Percentiles rank a stretch among this genome's conserved stretches.
phyloP scores from a whole-genome alignment of 2,797 vertebrate species.

The Megaceryle alcyon region DNA sequence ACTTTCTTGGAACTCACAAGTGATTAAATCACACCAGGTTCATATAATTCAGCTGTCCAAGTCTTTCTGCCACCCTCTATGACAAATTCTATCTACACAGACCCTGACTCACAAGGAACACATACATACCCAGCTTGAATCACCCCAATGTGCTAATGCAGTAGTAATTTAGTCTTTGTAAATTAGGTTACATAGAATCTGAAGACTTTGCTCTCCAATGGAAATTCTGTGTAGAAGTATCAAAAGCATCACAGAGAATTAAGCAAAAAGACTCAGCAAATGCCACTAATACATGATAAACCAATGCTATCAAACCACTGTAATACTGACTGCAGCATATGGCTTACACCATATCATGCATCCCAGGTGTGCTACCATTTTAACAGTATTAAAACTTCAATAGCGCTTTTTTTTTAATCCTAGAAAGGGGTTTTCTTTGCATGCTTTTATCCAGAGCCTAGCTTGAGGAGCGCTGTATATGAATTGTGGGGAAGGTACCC shows the following conservation, averaged over 20 bases:
- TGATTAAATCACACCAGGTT: neutral
- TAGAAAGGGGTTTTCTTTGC: neutral
- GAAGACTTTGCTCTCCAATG: neutral
- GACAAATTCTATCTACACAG: neutral
- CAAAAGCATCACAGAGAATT: neutral
- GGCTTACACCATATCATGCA: neutral
- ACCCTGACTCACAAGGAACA: neutral
- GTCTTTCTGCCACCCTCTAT: neutral
- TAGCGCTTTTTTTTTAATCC: neutral
- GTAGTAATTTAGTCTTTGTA: neutral
- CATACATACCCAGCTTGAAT: neutral
- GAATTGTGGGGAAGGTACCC: neutral
- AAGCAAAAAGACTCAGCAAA: neutral
- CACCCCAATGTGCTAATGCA: neutral
- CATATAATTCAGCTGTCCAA: neutral
- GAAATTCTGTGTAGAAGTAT: neutral
- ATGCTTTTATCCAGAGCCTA: neutral
- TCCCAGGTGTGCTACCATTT: neutral
- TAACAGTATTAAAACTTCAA: neutral
- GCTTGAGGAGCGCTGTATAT: neutral
- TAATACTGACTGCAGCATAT: neutral
- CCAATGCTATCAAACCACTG: neutral
- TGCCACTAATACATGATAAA: neutral
- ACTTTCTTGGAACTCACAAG: neutral
- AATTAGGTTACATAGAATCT: neutral